phyloP scores from a whole-genome alignment of 2,888 invertebrate genomes.

The Amiota minor region DNA sequence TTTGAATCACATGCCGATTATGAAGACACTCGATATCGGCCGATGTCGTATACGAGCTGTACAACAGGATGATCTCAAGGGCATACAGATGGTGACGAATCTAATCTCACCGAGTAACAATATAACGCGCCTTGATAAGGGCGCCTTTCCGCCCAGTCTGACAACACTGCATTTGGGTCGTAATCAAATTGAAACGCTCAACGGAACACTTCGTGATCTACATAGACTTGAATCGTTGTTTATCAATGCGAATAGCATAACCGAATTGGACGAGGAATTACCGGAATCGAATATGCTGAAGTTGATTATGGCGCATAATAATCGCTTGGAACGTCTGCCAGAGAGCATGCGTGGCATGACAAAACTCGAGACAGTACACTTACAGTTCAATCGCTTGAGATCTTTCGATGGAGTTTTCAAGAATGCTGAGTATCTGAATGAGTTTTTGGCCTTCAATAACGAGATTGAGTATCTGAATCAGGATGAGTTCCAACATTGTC shows the following conservation, averaged over 20 bases:
- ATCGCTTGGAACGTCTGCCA: constrained; percentile 82
- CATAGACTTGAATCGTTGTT: constrained; percentile 85
- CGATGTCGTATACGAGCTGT: constrained; percentile 85
- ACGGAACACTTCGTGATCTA: constrained; percentile 84
- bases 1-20: constrained; percentile 82
- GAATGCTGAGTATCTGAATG: constrained; percentile 79
- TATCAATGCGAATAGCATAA: constrained; percentile 84
- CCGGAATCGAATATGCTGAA: constrained; percentile 79
- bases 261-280: constrained; percentile 83
- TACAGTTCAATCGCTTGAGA: constrained; percentile 82
- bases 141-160: constrained; percentile 81
- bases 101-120: constrained; percentile 84
- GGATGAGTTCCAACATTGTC: constrained; percentile 84
- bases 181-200: constrained; percentile 82
- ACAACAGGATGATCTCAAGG: constrained; percentile 83
- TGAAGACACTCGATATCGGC: constrained; percentile 87
- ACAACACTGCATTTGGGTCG: constrained; percentile 83
- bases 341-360: constrained; percentile 81
- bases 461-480: constrained; percentile 82
- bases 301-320: constrained; percentile 83
- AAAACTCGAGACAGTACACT: constrained; percentile 81
- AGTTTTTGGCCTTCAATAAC: constrained; percentile 83
- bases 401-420: constrained; percentile 82
- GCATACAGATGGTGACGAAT: constrained; percentile 79
- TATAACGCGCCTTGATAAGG: constrained; percentile 82